phyloP scores from a whole-genome alignment of 2,113 vertebrate genomes.

The Oncorhynchus nerka region DNA sequence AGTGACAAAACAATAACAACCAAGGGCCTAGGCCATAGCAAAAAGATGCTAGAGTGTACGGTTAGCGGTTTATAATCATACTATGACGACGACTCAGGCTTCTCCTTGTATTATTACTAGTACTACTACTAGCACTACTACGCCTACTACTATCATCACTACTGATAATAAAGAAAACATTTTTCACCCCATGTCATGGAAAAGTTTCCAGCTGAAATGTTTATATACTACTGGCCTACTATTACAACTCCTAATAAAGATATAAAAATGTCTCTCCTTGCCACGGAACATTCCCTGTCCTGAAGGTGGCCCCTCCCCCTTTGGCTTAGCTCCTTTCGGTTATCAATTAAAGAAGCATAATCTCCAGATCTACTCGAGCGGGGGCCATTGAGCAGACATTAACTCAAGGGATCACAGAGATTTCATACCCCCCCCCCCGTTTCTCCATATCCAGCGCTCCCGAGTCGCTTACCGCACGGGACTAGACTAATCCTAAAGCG shows the following conservation, averaged over 20 bases:
- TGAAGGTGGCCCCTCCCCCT: neutral
- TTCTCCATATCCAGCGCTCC: constrained; percentile 28
- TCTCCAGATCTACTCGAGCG: constrained; percentile 51
- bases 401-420: constrained; percentile 39
- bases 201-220: constrained; percentile 9
- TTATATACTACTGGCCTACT: constrained; percentile 20
- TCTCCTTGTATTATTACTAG: neutral
- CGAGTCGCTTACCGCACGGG: constrained; percentile 9
- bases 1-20: constrained; percentile 4
- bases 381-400: constrained; percentile 47
- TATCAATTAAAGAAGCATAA: constrained; percentile 48
- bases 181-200: neutral
- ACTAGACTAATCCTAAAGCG: constrained; percentile 53
- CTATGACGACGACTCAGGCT: neutral
- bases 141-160: neutral
- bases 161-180: neutral
- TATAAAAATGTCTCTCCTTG: constrained; percentile 22
- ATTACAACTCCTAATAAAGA: constrained; percentile 46
- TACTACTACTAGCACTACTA: neutral
- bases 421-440: constrained; percentile 25
- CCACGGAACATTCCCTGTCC: constrained; percentile 42
- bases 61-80: neutral
- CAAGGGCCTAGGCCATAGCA: neutral
- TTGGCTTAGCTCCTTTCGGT: too few species aligned
- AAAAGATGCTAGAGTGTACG: neutral